Conservation (phyloP, 1,140 invertebrate genomes). For the Apis cerana region DNA sequence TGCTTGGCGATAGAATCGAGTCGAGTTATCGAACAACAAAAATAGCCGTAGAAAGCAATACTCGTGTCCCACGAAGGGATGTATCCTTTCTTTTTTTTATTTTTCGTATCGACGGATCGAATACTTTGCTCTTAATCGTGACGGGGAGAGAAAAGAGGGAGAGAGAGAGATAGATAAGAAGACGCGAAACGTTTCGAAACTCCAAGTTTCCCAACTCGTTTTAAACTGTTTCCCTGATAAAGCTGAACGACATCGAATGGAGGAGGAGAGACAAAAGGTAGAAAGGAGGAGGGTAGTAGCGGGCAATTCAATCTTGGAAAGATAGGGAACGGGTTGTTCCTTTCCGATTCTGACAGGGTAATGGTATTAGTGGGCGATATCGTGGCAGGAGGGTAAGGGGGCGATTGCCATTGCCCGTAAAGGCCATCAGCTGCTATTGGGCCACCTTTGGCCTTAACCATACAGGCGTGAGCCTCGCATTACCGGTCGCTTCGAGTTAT, state of each 20-base stretch:
- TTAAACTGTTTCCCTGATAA: conserved; percentile 9
- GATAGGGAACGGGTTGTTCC: conserved; percentile 37
- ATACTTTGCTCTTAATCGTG: not conserved
- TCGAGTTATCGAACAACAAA: not conserved
- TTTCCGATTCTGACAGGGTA: conserved; percentile 42
- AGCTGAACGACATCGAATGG: not conserved
- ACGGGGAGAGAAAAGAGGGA: too few species aligned
- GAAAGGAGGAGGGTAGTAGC: not conserved
- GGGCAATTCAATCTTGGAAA: conserved; percentile 43
- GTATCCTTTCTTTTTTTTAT: too few species aligned
- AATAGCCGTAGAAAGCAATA: too few species aligned
- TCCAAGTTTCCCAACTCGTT: not conserved
- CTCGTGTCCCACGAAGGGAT: too few species aligned
- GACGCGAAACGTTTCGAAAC: not conserved
- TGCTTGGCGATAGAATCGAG: too few species aligned
- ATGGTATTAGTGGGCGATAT: conserved; percentile 44
- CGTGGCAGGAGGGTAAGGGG: conserved; percentile 11
- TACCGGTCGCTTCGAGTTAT: conserved; percentile 77
- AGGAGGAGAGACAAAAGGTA: not conserved
- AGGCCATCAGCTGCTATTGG: conserved; percentile 70
- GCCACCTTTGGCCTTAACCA: conserved; percentile 66
- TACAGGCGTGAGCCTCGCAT: conserved; percentile 66
- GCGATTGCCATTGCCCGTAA: conserved; percentile 37
- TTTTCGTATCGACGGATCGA: not conserved
- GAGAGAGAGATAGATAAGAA: not conserved